Evolutionary conservation across 2,888 invertebrate genomes (phyloP).

Genomic region (Aromia moschata): DNA sequence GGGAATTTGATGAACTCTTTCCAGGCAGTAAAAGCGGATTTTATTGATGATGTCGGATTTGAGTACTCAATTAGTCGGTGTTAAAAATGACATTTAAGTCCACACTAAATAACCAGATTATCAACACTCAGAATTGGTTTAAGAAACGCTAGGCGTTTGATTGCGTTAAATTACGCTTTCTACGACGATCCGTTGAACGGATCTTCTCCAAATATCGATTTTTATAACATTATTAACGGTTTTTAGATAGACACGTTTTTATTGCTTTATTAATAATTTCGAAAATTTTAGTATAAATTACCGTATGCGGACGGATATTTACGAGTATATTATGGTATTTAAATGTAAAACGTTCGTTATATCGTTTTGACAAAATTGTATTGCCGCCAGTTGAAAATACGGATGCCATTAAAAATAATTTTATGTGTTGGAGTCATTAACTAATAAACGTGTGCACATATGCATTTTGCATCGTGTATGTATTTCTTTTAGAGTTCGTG

Average conservation of each 20-base stretch:
- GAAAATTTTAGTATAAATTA: background rate
- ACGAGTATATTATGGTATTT: no score
- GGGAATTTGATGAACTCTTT: conserved; percentile 19
- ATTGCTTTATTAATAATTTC: conserved; percentile 7
- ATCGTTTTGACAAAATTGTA: background rate
- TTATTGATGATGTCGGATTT: conserved; percentile 21
- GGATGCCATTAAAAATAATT: background rate
- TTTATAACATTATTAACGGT: conserved; percentile 6
- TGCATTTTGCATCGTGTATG: no score
- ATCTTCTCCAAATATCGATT: background rate
- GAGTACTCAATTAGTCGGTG: conserved; percentile 22
- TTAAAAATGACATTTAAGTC: conserved; percentile 18
- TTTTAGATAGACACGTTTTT: conserved; percentile 6
- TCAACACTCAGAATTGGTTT: conserved; percentile 16
- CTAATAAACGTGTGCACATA: no score
- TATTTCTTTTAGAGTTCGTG: no score
- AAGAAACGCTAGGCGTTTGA: conserved; percentile 4
- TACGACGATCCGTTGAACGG: conserved; percentile 1
- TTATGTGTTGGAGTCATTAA: no score
- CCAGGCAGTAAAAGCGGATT: conserved; percentile 16
- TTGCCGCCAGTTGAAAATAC: background rate
- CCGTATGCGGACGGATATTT: no score
- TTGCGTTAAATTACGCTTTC: conserved; percentile 9
- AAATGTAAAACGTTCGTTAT: background rate
- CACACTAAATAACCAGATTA: conserved; percentile 22